A percentile compares a stretch with the other conserved stretches of the same genome.
Evolutionary conservation across 2,888 invertebrate genomes (phyloP).

Genomic region (Latrodectus elegans): DNA sequence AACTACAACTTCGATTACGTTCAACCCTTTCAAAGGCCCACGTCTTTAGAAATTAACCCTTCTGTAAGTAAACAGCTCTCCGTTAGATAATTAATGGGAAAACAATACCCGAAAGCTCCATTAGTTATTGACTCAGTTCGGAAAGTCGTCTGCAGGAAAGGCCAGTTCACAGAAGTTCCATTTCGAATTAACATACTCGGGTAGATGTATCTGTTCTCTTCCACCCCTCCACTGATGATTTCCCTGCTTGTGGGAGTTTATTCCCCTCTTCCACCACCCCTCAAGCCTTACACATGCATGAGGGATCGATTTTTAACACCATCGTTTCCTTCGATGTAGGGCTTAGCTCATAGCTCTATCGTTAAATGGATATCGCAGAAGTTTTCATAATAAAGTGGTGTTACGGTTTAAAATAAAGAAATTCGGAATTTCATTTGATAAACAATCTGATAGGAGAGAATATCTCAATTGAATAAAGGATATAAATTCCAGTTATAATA

Average conservation of each 20-base stretch:
- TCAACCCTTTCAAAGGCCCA: neutral
- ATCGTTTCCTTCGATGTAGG: conserved; percentile 22
- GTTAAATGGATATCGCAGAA: neutral
- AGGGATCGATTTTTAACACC: conserved; percentile 49
- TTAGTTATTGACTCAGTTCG: conserved; percentile 26
- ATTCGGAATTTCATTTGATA: neutral
- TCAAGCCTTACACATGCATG: neutral
- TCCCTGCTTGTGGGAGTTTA: neutral
- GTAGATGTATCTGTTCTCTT: neutral
- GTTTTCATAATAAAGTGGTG: neutral
- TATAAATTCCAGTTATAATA: too few species aligned
- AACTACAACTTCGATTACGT: neutral
- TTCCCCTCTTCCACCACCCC: conserved; percentile 1
- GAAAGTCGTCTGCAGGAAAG: conserved; percentile 1
- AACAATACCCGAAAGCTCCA: conserved; percentile 52
- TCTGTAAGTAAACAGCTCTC: conserved; percentile 5
- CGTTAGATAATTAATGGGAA: conserved; percentile 44
- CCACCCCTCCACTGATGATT: neutral
- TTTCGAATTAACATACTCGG: conserved; percentile 18
- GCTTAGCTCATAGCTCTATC: neutral
- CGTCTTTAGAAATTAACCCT: neutral
- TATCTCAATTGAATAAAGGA: neutral
- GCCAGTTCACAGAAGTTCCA: conserved; percentile 34
- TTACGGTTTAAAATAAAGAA: neutral
- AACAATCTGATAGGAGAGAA: neutral